Evolutionary conservation across 2,113 vertebrate species (phyloP).

Genomic region (Neogobius melanostomus): DNA sequence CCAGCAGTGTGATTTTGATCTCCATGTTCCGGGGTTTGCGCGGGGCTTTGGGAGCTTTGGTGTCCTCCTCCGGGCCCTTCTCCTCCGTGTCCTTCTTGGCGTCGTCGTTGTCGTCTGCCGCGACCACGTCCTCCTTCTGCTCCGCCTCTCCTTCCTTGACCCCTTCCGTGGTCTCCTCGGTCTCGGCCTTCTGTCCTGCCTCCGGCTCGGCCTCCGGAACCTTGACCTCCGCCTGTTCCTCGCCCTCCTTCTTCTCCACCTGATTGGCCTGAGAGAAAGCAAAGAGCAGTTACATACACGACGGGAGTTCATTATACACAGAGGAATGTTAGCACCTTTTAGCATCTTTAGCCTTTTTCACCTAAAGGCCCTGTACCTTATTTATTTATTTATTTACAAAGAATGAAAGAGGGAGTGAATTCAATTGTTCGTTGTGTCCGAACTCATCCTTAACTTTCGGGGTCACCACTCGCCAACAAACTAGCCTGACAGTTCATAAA

Average conservation of each 20-base stretch:
- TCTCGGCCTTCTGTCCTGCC: conserved; percentile 34
- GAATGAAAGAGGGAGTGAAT: too few relatives aligned
- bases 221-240: conserved; percentile 37
- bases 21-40: conserved; percentile 86
- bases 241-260: conserved; percentile 77
- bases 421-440: too few relatives aligned
- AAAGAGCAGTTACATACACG: not conserved
- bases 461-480: too few relatives aligned
- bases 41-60: conserved; percentile 75
- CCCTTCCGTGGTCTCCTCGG: conserved; percentile 26
- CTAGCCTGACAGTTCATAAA: too few relatives aligned
- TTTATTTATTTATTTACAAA: too few relatives aligned
- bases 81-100: conserved; percentile 68
- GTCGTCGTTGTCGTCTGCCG: conserved; percentile 47
- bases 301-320: not conserved
- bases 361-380: too few relatives aligned
- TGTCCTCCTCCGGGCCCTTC: conserved; percentile 75
- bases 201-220: conserved; percentile 16
- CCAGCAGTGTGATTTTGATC: conserved; percentile 90
- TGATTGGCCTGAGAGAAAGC: conserved; percentile 69
- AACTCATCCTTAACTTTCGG: too few relatives aligned
- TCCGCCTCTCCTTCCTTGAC: conserved; percentile 30
- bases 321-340: not conserved
- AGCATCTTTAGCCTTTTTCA: too few relatives aligned
- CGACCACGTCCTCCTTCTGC: conserved; percentile 69